Percentiles rank a stretch among this genome's conserved stretches.
phyloP scores from a whole-genome alignment of 2,797 vertebrate genomes.

The Enteromius paludinosus region DNA sequence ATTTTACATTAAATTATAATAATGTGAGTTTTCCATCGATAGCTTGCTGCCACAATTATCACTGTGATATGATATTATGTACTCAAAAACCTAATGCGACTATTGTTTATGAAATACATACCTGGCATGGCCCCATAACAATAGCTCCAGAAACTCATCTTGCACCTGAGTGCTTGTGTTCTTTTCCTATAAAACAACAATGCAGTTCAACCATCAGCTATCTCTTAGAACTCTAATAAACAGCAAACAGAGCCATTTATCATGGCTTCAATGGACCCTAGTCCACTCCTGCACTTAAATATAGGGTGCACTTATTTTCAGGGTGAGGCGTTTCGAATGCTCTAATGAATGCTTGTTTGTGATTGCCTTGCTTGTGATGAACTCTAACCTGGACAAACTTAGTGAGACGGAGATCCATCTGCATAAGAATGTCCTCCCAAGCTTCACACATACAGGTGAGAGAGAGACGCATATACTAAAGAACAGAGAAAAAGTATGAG shows the following conservation, averaged over 20 bases:
- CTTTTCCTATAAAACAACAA: slow-evolving; percentile 83
- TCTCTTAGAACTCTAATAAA: background rate
- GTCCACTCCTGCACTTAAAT: background rate
- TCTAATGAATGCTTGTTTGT: background rate
- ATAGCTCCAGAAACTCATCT: slow-evolving; percentile 96
- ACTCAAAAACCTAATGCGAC: background rate
- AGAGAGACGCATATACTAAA: slow-evolving; percentile 84
- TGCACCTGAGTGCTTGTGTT: slow-evolving; percentile 97
- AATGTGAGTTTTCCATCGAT: background rate
- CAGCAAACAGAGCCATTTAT: background rate
- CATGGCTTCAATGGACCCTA: background rate
- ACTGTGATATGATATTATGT: background rate
- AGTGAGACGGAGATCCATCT: slow-evolving; percentile 96
- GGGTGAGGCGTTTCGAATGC: background rate
- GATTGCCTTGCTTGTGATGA: background rate
- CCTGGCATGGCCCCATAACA: slow-evolving; percentile 98
- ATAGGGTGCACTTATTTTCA: background rate
- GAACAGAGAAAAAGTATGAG: background rate
- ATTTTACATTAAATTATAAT: background rate
- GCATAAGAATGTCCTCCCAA: slow-evolving; percentile 98
- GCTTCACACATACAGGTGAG: slow-evolving; percentile 98
- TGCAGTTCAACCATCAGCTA: background rate
- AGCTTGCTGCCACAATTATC: background rate
- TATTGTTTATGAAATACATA: slow-evolving; percentile 61
- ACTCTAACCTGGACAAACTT: slow-evolving; percentile 93